Evolutionary conservation across 2,888 invertebrate genomes (phyloP).

Genomic region (Altica lythri): DNA sequence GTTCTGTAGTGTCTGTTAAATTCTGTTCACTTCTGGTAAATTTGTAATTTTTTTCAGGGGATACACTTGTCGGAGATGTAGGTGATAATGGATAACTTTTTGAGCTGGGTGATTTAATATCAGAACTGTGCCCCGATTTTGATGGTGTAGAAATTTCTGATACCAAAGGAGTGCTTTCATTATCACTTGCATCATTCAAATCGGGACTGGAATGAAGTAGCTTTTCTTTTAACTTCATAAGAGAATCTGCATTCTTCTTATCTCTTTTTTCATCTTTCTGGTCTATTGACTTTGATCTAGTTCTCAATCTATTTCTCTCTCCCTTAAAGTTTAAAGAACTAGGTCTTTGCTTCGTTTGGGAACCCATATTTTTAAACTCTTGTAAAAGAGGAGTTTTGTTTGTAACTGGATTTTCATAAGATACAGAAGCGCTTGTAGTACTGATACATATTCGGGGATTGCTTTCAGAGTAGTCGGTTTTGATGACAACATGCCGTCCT

Average conservation of each 20-base stretch:
- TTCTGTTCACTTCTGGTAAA: conserved; percentile 46
- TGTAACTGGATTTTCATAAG: conserved; percentile 40
- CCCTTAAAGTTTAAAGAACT: conserved; percentile 45
- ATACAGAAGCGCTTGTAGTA: conserved; percentile 38
- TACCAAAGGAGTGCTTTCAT: conserved; percentile 72
- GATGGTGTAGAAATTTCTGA: conserved; percentile 54
- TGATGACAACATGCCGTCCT: conserved; percentile 51
- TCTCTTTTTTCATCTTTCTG: conserved; percentile 40
- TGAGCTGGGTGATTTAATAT: conserved; percentile 46
- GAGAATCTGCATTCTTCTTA: conserved; percentile 48
- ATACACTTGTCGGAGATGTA: conserved; percentile 40
- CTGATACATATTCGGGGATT: conserved; percentile 42
- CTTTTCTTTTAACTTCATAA: conserved; percentile 53
- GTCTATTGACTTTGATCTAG: conserved; percentile 52
- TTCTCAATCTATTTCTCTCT: conserved; percentile 42
- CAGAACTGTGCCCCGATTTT: conserved; percentile 46
- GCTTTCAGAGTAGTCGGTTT: conserved; percentile 42
- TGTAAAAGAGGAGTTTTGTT: conserved; percentile 40
- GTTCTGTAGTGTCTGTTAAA: conserved; percentile 42
- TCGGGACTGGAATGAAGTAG: conserved; percentile 53
- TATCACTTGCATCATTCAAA: conserved; percentile 60
- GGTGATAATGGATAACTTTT: conserved; percentile 46
- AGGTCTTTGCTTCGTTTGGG: conserved; percentile 47
- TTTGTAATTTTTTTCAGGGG: conserved; percentile 39
- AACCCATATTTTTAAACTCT: conserved; percentile 39